Evolutionary conservation across 2,888 invertebrate species (phyloP).

Genomic region (Coecobrya sp.): DNA sequence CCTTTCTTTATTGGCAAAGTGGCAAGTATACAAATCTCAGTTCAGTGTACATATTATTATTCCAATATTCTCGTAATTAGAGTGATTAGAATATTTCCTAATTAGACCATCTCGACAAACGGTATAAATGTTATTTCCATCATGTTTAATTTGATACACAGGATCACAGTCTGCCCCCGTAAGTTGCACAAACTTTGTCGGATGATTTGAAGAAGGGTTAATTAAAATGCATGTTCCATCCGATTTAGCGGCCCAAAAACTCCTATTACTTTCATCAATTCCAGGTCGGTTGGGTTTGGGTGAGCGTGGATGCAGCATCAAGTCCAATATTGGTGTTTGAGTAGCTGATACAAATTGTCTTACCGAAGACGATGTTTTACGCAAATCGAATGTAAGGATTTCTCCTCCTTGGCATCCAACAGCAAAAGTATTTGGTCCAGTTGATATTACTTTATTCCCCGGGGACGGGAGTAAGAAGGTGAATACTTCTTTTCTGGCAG

Average conservation of each 20-base stretch:
- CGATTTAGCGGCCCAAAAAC: constrained; percentile 85
- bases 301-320: constrained; percentile 84
- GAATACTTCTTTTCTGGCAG: constrained; percentile 89
- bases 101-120: constrained; percentile 91
- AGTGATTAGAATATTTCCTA: constrained; percentile 89
- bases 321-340: constrained; percentile 83
- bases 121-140: constrained; percentile 90
- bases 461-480: constrained; percentile 88
- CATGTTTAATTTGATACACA: constrained; percentile 90
- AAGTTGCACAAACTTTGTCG: constrained; percentile 88
- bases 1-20: too few species aligned
- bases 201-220: constrained; percentile 77
- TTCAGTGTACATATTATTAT: background rate
- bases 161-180: constrained; percentile 92
- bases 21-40: too few species aligned
- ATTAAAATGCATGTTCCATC: constrained; percentile 84
- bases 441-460: constrained; percentile 90
- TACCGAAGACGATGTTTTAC: constrained; percentile 75
- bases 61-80: constrained; percentile 69
- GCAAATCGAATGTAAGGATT: constrained; percentile 82
- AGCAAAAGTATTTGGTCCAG: constrained; percentile 88
- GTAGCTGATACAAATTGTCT: constrained; percentile 80
- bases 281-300: constrained; percentile 82
- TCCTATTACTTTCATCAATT: constrained; percentile 79
- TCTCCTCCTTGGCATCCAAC: constrained; percentile 90